These are phyloP conservation scores for Lucilia cuprina DNA, from an alignment of 1,140 invertebrate species.

Conservation along the genomic window DNA sequence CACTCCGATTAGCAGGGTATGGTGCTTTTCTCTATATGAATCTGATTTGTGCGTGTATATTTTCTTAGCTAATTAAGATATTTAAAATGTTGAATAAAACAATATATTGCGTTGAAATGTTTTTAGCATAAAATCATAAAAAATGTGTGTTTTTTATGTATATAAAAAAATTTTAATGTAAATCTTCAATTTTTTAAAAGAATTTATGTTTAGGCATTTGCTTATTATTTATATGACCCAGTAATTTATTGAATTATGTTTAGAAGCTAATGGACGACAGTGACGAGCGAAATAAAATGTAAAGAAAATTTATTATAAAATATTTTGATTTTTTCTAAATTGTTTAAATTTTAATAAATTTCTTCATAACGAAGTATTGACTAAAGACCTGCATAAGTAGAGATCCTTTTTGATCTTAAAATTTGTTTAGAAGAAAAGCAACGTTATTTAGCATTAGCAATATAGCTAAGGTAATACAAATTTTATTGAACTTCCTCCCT, in stretches of 20 bases:
- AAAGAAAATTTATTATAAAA: no score
- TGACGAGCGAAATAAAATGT: no score
- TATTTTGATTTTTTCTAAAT: no score
- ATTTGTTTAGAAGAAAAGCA: no score
- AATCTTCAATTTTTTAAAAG: neutral
- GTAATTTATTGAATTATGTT: neutral
- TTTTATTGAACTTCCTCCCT: neutral
- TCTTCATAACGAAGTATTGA: no score
- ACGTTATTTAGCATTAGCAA: no score
- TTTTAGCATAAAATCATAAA: neutral
- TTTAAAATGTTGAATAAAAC: neutral
- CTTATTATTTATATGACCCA: neutral
- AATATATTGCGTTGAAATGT: neutral
- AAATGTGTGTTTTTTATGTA: neutral
- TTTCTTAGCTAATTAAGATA: slow-evolving; percentile 12
- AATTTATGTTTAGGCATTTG: neutral
- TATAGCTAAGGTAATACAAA: neutral
- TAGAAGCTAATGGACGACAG: neutral
- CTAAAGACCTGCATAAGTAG: no score
- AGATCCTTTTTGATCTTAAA: no score
- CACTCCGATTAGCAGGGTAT: no score
- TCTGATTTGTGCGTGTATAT: neutral
- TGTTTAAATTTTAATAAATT: no score
- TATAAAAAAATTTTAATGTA: neutral
- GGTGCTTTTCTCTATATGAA: neutral